Evolutionary conservation across 2,797 vertebrate species (phyloP), one percentile per base, ranked within the genome.

Genomic region (Selene dorsalis): DNA sequence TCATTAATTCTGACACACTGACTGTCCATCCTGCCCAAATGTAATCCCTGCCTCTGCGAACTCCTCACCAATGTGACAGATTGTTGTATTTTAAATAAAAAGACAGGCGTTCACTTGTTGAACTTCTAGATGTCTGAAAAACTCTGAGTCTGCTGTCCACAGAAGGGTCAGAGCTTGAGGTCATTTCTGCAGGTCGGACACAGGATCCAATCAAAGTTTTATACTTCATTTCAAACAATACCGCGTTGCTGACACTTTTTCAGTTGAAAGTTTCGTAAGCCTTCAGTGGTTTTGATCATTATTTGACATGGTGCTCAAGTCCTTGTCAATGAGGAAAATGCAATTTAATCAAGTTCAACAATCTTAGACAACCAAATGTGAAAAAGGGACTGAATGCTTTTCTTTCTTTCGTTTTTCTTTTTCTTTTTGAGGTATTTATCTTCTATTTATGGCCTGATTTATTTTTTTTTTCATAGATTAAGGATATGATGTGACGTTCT

Each of bases 401-500:
- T 88, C 93, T 92, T 87, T 88, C 92, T 90, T 93, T 88, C 93
- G 92, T 5, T 43, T 16, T 43, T 43, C 93, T 92, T 91, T 92
- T 43, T 16, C 8, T 43, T 93, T 92, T 91, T 92, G 30, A 63
- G 73, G 75, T 86, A 85, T 79, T 92, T 83, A 43, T 71, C 88
- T 82, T 77, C 72, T 82, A 63, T 91, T 88, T 91, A 91, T 83
- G 92, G 91, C 62, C 79, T 84, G 30, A 82, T 77, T n/a, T n/a
- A n/a, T n/a, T 83, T 72, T 70, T 88, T 91, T 83, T 56, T 76
- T 68, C 91, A 89, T 92, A 89, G 92, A 93, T 94, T 91, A 88
- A 93, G 92, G 94, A 95, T 91, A 94, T 94, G 13, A 81, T 89
- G 83, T 94, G 92, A 94, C 84, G 80, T 92, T 94, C 94, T 88